Evolutionary conservation across 2,888 invertebrate species (phyloP).

Genomic region (Polydrusus pterygomalis): DNA sequence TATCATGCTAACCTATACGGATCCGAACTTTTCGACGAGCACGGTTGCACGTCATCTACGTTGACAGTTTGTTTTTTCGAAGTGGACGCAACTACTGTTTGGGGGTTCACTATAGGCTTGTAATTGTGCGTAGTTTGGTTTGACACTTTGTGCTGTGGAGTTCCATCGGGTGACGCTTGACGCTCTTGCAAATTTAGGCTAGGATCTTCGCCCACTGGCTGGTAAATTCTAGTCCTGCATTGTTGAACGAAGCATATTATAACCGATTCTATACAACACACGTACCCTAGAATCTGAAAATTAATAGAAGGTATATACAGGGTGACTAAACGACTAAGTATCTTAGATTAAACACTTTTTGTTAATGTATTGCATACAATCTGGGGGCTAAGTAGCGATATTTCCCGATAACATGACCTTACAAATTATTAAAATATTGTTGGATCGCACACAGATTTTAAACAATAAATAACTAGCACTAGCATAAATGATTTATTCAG

Average conservation of each 20-base stretch:
- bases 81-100: constrained; percentile 53
- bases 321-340: not conserved
- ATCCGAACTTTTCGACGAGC: constrained; percentile 71
- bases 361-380: no score
- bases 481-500: no score
- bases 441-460: no score
- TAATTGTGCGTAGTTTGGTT: constrained; percentile 72
- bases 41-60: constrained; percentile 72
- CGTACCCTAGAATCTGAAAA: constrained; percentile 77
- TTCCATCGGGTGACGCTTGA: constrained; percentile 66
- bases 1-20: constrained; percentile 70
- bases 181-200: constrained; percentile 75
- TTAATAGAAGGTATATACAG: not conserved
- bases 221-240: constrained; percentile 75
- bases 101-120: constrained; percentile 69
- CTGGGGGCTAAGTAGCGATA: no score
- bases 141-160: constrained; percentile 66
- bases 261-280: constrained; percentile 77
- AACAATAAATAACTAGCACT: no score
- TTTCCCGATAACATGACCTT: no score
- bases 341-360: no score
- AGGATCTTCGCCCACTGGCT: constrained; percentile 78
- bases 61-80: constrained; percentile 43
- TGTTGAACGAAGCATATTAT: constrained; percentile 76
- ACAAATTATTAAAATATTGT: no score